Base-by-base conservation (phyloP, 2,113 vertebrate species). In the Sander lucioperca region DNA sequence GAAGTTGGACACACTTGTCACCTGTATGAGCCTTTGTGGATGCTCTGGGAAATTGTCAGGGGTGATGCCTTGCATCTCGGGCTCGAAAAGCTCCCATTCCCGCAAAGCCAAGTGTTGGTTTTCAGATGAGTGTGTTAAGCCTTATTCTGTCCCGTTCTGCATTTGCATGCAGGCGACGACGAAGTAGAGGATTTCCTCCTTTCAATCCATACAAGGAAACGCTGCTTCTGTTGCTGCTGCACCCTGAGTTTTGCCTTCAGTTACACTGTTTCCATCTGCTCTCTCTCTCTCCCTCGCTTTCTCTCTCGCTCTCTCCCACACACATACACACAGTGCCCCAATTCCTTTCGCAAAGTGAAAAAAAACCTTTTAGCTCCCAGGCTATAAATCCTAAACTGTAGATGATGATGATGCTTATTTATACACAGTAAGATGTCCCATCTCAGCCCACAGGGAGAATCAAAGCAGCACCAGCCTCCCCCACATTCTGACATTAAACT, bases 1-100 rank as follows among this genome's bases (percentile, higher is more conserved):
- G 79, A 82, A 87, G 77, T 89, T 88, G 25, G 84, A 30, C 69
- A 9, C 84, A 68, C 53, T 83, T 72, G 84, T 90, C 92, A 89
- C 89, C 83, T 90, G 90, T 88, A 25, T 58, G 86, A 89, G 76
- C 89, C 80, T 58, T 15, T 23, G n/a, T 16, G 63, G 30, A 77
- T 47, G 61, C 72, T 58, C 45, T 74, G 76, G 67, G 43, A 63
- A 70, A 57, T n/a, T 69, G 45, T 70, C 73, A 15, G 25, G 1
- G 53, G 12, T 6, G 82, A 51, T 36, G 62, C 36, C 27, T 57
- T 19, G 54, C 33, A 43, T 27, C 39, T 5, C 30, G 47, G 50
- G 57, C 56, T 57, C 1, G 3, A 51, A 48, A 45, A 58, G 69
- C 69, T 82, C 19, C 47, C 51, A 9, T 27, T 68, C 58, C 33